Base-by-base conservation (phyloP, 2,888 invertebrate species). In the Lymantria dispar region DNA sequence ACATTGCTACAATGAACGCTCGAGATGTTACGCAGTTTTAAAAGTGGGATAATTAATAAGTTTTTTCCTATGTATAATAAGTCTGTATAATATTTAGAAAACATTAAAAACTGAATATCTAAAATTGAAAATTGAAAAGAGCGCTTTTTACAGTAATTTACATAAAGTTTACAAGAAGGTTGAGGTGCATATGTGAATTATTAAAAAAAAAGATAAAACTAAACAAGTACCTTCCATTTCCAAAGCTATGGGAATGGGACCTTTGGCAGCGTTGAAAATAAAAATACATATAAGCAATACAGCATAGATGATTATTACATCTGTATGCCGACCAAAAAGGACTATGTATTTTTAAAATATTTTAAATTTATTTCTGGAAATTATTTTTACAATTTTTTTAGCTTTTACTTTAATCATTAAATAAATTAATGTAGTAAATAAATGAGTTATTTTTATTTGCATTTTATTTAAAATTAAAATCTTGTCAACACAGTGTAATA, bases 181-280 rank as follows among this genome's bases (percentile, higher is more conserved):
- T 57, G 45, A 44, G 41, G 42, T 51, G 47, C 48, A 57, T 48
- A 22, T 3, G 22, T 22, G 22, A 22, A 22, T 22, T 22, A 22
- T 22, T n/a, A n/a, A n/a, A 22, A 22, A 64, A 68, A 69, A 72
- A 71, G 64, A 68, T 70, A 74, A 67, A 73, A 72, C 73, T 76
- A 77, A 67, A 70, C 52, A 46, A 62, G 72, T 92, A 93, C 91
- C 91, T 91, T 86, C 89, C 91, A 86, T 84, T 91, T 90, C 91
- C 91, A 89, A 89, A 91, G 78, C 89, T 91, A 85, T 89, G 87
- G 85, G 90, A 91, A 89, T 90, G 91, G 81, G 90, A 90, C 90
- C 90, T 88, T 68, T 83, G 84, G 91, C 90, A 87, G 90, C 90
- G 76, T 84, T 77, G 71, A 82, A 86, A 85, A 80, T 83, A 82